phyloP scores from a whole-genome alignment of 2,797 vertebrate genomes.

The Sebastes paucispinis region DNA sequence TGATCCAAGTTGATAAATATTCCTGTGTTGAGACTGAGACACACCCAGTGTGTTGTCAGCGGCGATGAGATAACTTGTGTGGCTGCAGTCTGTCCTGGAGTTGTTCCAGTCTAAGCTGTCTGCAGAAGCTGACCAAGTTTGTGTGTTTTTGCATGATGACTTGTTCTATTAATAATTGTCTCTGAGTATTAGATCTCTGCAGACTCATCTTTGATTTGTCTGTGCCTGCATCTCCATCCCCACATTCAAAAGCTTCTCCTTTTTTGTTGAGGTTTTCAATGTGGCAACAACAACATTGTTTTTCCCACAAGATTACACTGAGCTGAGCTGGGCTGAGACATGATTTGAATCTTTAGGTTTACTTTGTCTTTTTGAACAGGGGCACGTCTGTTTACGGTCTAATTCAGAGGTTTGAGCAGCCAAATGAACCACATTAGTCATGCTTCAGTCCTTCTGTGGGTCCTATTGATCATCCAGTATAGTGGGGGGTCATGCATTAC shows the following conservation, averaged over 20 bases:
- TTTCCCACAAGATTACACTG: constrained; percentile 1
- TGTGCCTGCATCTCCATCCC: constrained; percentile 21
- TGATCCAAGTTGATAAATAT: constrained; percentile 66
- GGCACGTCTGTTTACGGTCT: constrained; percentile 15
- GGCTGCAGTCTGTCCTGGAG: constrained; percentile 60
- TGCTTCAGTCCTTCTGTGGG: constrained; percentile 12
- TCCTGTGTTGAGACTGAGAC: constrained; percentile 67
- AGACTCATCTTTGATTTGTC: constrained; percentile 17
- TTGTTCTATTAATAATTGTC: background rate
- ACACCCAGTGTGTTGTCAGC: constrained; percentile 79
- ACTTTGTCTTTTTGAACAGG: constrained; percentile 9
- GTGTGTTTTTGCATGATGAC: constrained; percentile 6
- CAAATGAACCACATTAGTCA: constrained; percentile 54
- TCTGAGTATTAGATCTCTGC: background rate
- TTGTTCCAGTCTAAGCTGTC: constrained; percentile 32
- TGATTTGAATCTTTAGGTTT: constrained; percentile 14
- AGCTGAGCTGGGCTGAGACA: constrained; percentile 17
- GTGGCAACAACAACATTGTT: background rate
- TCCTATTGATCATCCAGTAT: constrained; percentile 50
- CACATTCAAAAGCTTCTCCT: constrained; percentile 8
- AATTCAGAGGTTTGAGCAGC: constrained; percentile 34
- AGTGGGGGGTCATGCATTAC: constrained; percentile 9
- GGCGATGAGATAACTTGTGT: constrained; percentile 76
- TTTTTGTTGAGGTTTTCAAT: background rate
- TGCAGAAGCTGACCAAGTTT: constrained; percentile 37